Evolutionary conservation across 1,140 invertebrate genomes (phyloP), one percentile per base, ranked within the genome.

Genomic region (Drosophila micromelanica): DNA sequence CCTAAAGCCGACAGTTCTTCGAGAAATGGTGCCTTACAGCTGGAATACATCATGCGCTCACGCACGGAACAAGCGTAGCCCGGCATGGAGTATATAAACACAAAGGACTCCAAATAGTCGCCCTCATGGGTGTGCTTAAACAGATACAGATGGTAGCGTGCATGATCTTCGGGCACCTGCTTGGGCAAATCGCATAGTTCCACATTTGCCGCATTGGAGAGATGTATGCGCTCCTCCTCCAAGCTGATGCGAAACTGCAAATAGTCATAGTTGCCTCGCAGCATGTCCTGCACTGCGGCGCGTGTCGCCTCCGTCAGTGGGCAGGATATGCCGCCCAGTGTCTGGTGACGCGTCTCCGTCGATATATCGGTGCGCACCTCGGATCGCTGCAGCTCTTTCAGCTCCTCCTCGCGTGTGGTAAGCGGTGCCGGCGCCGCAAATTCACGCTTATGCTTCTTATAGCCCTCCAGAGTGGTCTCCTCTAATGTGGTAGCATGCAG

Each of bases 11-110:
- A 94, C 73, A 98, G 95, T 30, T 95, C 94, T 71, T 97, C 95
- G 20, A 98, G 93, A 48, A 99, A 94, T 15, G 97, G 96, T 73
- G 95, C 96, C 93, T 99, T 99, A 92, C 98, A 99, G 78, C 98
- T 98, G 1, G 98, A 99, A 93, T 99, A 99, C 80, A 99, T 93
- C 98, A 99, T 99, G 80, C 98, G 94, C 92, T 99, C 98, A 92
- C 98, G 98, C 70, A 99, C 97, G 67, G 97, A 95, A 90, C 97
- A 98, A 49, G 94, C 96, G 92, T 98, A 98, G 7, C 97, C 98
- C 17, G 98, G 98, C 97, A 99, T 99, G 9, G 97, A 98, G 93
- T 99, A 99, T 80, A 99, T 97, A 92, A 99, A 99, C 49, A 99
- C 97, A 98, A 94, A 87, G 86, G 95, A 96, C 84, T 98, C 96